Evolutionary conservation across 2,113 vertebrate genomes (phyloP).

Genomic region (Gobiocypris rarus): DNA sequence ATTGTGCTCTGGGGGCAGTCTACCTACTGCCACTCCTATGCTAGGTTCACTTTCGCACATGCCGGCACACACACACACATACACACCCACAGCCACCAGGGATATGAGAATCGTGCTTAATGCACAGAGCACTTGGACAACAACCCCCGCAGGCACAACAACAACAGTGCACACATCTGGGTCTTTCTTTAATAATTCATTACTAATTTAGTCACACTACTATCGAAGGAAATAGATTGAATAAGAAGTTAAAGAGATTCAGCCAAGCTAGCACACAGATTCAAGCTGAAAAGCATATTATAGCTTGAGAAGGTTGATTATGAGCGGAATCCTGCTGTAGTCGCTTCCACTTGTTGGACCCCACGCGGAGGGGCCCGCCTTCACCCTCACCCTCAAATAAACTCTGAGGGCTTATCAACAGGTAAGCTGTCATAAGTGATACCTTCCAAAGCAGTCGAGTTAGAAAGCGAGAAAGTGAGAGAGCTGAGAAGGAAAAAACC

Average conservation of each 20-base stretch:
- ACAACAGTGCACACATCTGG: constrained; percentile 44
- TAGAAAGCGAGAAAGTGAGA: constrained; percentile 49
- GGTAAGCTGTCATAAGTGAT: constrained; percentile 76
- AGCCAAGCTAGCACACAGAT: background rate
- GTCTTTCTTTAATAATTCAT: constrained; percentile 44
- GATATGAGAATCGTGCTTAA: constrained; percentile 74
- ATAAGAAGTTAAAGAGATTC: no score
- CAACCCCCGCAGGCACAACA: constrained; percentile 61
- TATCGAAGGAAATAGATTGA: background rate
- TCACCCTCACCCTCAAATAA: constrained; percentile 68
- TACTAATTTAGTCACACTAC: constrained; percentile 12
- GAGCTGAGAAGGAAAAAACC: constrained; percentile 55
- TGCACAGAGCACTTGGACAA: constrained; percentile 63
- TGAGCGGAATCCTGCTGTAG: constrained; percentile 74
- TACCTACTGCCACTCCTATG: constrained; percentile 72
- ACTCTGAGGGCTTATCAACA: constrained; percentile 73
- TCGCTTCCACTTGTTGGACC: constrained; percentile 72
- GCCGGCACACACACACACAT: constrained; percentile 54
- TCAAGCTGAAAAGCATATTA: background rate
- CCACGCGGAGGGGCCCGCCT: constrained; percentile 61
- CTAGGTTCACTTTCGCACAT: constrained; percentile 58
- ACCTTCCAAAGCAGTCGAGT: constrained; percentile 54
- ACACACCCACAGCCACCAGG: constrained; percentile 69
- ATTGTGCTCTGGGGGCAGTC: constrained; percentile 67
- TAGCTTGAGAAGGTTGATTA: constrained; percentile 63